Evolutionary conservation across 2,888 invertebrate species (phyloP).

Genomic region (Steinernema carpocapsae): DNA sequence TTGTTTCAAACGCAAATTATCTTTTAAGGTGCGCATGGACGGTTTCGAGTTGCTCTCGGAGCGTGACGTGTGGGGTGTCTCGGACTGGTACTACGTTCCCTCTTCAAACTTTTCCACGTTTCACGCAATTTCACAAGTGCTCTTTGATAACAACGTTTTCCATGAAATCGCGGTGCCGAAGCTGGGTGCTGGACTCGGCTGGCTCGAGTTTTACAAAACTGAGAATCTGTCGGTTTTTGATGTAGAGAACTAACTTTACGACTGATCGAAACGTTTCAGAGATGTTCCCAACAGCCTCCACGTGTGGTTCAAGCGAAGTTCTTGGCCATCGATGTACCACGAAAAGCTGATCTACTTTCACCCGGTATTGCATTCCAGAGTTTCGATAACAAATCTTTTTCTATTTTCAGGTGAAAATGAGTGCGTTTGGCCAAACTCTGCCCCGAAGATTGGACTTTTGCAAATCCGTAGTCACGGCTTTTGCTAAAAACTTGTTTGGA

Average conservation of each 20-base stretch:
- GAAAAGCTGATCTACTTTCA: conserved; percentile 24
- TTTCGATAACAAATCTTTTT: neutral
- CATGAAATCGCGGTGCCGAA: conserved; percentile 33
- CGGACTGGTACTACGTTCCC: conserved; percentile 32
- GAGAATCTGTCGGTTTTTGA: conserved; percentile 6
- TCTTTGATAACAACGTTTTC: conserved; percentile 20
- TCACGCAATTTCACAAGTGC: neutral
- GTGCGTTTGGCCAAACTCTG: conserved; percentile 16
- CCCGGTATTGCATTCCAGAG: neutral
- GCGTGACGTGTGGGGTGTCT: conserved; percentile 25
- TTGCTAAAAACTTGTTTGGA: conserved; percentile 13
- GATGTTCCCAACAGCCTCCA: conserved; percentile 30
- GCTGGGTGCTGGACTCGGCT: conserved; percentile 4
- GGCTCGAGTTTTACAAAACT: conserved; percentile 27
- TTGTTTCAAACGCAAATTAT: neutral
- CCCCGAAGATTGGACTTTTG: conserved; percentile 15
- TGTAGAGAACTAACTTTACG: too few relatives aligned
- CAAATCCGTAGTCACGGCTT: neutral
- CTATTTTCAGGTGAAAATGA: conserved; percentile 8
- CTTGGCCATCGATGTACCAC: conserved; percentile 8
- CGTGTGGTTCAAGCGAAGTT: conserved; percentile 22
- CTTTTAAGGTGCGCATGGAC: neutral
- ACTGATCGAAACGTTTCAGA: conserved; percentile 15
- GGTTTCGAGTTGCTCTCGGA: conserved; percentile 14
- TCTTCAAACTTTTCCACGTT: conserved; percentile 12